Evolutionary conservation across 2,113 vertebrate genomes (phyloP).

Genomic region (Phalacrocorax brasilianus): DNA sequence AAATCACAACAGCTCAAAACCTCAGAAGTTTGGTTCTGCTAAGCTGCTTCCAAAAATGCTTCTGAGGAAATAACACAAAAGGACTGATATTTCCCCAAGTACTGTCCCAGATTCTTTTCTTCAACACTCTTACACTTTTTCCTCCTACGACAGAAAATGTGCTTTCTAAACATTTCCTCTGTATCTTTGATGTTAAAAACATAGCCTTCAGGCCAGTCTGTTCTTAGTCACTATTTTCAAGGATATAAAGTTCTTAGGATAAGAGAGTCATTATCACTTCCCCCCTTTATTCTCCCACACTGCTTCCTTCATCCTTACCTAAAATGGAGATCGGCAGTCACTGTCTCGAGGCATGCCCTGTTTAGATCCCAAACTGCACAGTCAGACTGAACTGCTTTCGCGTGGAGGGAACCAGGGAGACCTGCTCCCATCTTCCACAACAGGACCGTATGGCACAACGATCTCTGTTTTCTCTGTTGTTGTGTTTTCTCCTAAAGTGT

Average conservation of each 20-base stretch:
- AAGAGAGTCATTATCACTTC: neutral
- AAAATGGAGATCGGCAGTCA: neutral
- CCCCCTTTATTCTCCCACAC: neutral
- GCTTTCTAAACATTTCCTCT: conserved; percentile 5
- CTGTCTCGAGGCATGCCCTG: neutral
- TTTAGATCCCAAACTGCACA: neutral
- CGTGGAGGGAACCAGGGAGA: neutral
- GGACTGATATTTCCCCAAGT: neutral
- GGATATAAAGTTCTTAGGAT: neutral
- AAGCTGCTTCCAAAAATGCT: neutral
- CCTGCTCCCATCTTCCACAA: neutral
- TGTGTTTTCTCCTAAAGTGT: too few relatives aligned
- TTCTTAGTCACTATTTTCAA: neutral
- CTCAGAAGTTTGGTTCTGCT: neutral
- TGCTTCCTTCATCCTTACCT: neutral
- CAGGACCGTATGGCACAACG: accelerated
- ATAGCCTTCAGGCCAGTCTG: neutral
- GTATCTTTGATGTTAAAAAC: conserved; percentile 6
- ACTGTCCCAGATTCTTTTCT: neutral
- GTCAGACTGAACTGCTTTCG: neutral
- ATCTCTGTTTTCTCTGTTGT: neutral
- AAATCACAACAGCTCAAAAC: neutral
- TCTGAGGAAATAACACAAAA: neutral
- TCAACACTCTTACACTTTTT: neutral
- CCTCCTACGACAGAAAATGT: neutral